A percentile compares a stretch with the other conserved stretches of the same genome.
Evolutionary conservation across 1,140 invertebrate species (phyloP).

Genomic region (Ephestia elutella): DNA sequence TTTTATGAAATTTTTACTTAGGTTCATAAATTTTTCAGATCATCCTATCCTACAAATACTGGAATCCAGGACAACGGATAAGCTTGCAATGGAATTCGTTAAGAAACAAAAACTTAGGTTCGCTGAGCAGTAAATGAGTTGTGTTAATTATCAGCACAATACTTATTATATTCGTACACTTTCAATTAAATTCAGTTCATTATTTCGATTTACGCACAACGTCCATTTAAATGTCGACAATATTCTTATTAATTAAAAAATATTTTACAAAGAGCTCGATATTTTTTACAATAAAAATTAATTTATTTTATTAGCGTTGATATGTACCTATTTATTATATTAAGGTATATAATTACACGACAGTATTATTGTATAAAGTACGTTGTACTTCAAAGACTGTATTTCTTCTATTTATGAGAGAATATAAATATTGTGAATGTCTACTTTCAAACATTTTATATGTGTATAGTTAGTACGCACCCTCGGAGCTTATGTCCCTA

Average conservation of each 20-base stretch:
- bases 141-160: slow-evolving; percentile 14
- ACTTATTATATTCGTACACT: slow-evolving; percentile 23
- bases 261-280: slow-evolving; percentile 42
- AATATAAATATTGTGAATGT: slow-evolving; percentile 45
- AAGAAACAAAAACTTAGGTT: slow-evolving; percentile 86
- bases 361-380: slow-evolving; percentile 63
- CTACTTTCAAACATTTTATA: slow-evolving; percentile 47
- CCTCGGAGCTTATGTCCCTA: slow-evolving; percentile 70
- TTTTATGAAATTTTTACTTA: too few relatives aligned
- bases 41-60: slow-evolving; percentile 90
- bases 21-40: slow-evolving; percentile 68
- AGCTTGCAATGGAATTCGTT: slow-evolving; percentile 90
- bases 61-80: slow-evolving; percentile 87
- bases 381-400: slow-evolving; percentile 63
- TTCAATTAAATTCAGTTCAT: slow-evolving; percentile 24
- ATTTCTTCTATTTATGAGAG: slow-evolving; percentile 61
- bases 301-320: slow-evolving; percentile 20
- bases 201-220: slow-evolving; percentile 55
- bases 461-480: slow-evolving; percentile 61
- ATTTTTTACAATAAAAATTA: slow-evolving; percentile 30
- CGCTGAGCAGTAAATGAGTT: slow-evolving; percentile 61
- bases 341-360: slow-evolving; percentile 45
- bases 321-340: slow-evolving; percentile 26
- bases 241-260: slow-evolving; percentile 45
- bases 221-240: slow-evolving; percentile 66